phyloP scores from a whole-genome alignment of 2,113 vertebrate genomes.

The Cricetomys ansorgei region DNA sequence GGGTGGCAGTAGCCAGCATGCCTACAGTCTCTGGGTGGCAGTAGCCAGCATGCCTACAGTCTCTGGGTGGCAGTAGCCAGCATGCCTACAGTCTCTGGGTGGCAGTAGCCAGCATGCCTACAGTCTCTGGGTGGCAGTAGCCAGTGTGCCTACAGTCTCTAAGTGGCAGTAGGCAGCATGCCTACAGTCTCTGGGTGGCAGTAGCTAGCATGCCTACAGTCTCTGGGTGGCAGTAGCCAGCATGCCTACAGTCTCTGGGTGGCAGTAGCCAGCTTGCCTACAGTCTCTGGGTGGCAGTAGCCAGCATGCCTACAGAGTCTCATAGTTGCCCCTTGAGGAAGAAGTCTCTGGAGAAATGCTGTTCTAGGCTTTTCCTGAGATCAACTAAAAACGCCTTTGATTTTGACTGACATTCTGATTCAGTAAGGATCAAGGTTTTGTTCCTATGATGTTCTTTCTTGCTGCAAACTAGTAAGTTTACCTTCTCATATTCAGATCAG shows the following conservation, averaged over 20 bases:
- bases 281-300: too few species aligned
- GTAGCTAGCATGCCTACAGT: rapidly evolving
- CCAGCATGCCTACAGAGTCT: rapidly evolving
- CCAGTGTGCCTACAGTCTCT: rapidly evolving
- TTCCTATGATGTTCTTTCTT: neutral
- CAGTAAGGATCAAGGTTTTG: neutral
- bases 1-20: too few species aligned
- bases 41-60: rapidly evolving
- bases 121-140: too few species aligned
- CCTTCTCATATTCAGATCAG: neutral
- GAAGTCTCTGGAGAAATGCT: neutral
- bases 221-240: too few species aligned
- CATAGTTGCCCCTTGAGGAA: neutral
- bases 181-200: rapidly evolving
- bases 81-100: rapidly evolving
- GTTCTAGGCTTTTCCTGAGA: neutral
- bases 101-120: rapidly evolving
- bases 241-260: rapidly evolving
- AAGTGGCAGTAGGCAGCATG: too few species aligned
- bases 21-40: rapidly evolving
- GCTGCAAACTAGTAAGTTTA: neutral
- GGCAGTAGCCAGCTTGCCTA: rapidly evolving
- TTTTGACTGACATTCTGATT: neutral
- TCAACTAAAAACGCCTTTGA: neutral
- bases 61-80: too few species aligned